Percentiles rank a stretch among this genome's conserved stretches.
Evolutionary conservation across 2,888 invertebrate genomes (phyloP).

Genomic region (Xanthorhoe spadicearia): DNA sequence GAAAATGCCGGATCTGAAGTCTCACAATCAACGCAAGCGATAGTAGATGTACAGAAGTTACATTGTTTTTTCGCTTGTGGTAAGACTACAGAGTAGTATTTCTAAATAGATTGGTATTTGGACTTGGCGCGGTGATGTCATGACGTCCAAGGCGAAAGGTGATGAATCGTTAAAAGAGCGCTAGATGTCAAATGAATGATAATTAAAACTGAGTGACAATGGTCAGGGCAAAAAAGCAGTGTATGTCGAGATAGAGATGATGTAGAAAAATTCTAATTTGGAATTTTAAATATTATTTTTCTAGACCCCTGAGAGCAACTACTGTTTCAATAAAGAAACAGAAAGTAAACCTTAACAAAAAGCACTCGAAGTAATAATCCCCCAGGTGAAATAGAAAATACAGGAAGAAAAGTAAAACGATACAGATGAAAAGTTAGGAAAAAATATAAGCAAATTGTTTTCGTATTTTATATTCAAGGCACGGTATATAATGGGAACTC

Average conservation of each 20-base stretch:
- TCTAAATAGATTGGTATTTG: too few species aligned
- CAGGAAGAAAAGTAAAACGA: slow-evolving; percentile 32
- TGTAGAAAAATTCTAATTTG: neutral
- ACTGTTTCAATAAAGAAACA: neutral
- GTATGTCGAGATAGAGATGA: neutral
- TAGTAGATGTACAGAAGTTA: too few species aligned
- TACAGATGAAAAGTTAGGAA: slow-evolving; percentile 24
- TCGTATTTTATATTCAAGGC: slow-evolving; percentile 54
- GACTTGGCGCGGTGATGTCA: too few species aligned
- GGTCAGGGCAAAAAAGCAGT: too few species aligned
- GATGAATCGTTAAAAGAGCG: too few species aligned
- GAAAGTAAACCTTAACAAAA: neutral
- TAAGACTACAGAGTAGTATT: too few species aligned
- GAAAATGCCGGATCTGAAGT: neutral
- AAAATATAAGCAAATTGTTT: slow-evolving; percentile 35
- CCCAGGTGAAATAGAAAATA: slow-evolving; percentile 25
- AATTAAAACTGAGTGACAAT: too few species aligned
- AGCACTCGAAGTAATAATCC: neutral
- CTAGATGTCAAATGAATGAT: too few species aligned
- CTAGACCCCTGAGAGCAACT: neutral
- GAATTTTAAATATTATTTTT: too few species aligned
- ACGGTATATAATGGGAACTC: slow-evolving; percentile 59
- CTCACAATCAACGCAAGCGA: too few species aligned
- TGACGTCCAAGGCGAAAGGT: too few species aligned
- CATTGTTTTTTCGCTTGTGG: too few species aligned